Base-by-base conservation (phyloP, 2,113 vertebrate species). In the Lota lota region DNA sequence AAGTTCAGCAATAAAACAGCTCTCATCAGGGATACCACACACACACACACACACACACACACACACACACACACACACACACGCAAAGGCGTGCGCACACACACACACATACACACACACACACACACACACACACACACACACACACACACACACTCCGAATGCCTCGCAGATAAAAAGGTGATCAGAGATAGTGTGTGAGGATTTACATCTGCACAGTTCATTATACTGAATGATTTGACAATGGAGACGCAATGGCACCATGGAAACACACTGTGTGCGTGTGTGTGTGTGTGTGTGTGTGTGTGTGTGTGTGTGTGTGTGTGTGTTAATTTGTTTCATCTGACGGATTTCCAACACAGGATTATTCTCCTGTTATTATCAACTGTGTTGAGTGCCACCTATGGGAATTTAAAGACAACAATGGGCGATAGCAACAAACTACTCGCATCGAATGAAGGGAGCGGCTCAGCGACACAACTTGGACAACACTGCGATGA, bases 161-260 rank as follows among this genome's bases (percentile, higher is more conserved):
- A 47, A 14, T 47, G 40, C 40, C 72, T 85, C 82, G 84, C 84
- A 73, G 70, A 83, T 47, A 86, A 88, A 88, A 85, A 80, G 82
- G 80, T 78, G 82, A 89, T 91, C 79, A 81, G 78, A 79, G 80
- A 87, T 79, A 77, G 72, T 75, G 70, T 77, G 78, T 77, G 82
- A 76, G 89, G 87, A 91, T 91, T 91, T 92, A 88, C 83, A 89
- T 87, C 79, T 85, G 84, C 81, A 78, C 69, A 79, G 71, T 65
- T 84, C 79, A 86, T 79, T 81, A 82, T 82, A 83, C 83, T 83
- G 76, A 58, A 78, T 33, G 77, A 79, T 75, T 65, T 85, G 78
- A 83, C 79, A 87, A 82, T 74, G n/a, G 74, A 61, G 76, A 72
- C 67, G 65, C 22, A 53, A 82, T n/a, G 56, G 69, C 64, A 70